A percentile compares a stretch with the other conserved stretches of the same genome.
Conservation (phyloP, 2,888 invertebrate species). For the Chloroclysta siterata region DNA sequence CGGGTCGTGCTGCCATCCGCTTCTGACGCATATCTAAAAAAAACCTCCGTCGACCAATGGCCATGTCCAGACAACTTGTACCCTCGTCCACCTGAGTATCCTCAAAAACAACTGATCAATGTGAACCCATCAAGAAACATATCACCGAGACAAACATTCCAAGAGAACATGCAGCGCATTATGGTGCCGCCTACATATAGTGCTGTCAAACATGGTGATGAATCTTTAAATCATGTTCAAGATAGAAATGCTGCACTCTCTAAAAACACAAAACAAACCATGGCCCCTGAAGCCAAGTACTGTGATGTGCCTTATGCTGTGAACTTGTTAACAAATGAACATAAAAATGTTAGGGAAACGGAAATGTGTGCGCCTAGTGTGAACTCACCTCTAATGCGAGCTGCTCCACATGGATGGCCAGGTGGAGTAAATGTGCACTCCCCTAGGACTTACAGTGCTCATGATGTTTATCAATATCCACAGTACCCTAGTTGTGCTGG, state of each 20-base stretch:
- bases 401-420: conserved; percentile 65
- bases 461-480: conserved; percentile 72
- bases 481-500: conserved; percentile 70
- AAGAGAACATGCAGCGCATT: conserved; percentile 81
- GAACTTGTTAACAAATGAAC: conserved; percentile 69
- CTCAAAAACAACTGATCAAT: conserved; percentile 65
- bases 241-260: conserved; percentile 55
- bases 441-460: conserved; percentile 63
- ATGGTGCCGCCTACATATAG: conserved; percentile 75
- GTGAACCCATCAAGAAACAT: conserved; percentile 75
- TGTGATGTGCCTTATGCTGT: conserved; percentile 82
- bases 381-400: conserved; percentile 58
- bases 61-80: conserved; percentile 60
- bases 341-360: conserved; percentile 65
- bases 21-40: conserved; percentile 66
- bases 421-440: conserved; percentile 62
- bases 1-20: conserved; percentile 66
- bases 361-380: conserved; percentile 69
- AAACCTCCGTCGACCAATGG: conserved; percentile 67
- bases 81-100: conserved; percentile 70
- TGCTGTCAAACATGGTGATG: conserved; percentile 66
- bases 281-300: conserved; percentile 70
- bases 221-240: conserved; percentile 52
- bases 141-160: conserved; percentile 83
- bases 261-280: conserved; percentile 67